Evolutionary conservation across 2,888 invertebrate genomes (phyloP).

Genomic region (Achlya flavicornis): DNA sequence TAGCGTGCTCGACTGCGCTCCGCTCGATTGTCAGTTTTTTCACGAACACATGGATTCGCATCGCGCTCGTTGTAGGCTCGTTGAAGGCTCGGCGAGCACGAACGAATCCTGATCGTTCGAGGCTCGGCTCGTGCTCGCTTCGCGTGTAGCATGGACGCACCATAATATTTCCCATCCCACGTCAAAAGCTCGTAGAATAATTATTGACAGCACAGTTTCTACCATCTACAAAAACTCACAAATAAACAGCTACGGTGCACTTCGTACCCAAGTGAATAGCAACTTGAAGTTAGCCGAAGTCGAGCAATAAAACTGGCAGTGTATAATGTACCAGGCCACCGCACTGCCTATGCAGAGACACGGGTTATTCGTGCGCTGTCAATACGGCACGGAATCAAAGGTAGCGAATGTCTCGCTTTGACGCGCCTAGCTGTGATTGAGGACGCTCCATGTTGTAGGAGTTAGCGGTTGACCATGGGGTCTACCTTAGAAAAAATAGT

Average conservation of each 20-base stretch:
- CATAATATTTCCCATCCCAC: constrained; percentile 2
- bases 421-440: constrained; percentile 13
- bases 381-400: constrained; percentile 31
- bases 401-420: constrained; percentile 23
- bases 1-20: no score
- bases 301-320: background rate
- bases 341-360: constrained; percentile 15
- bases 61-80: no score
- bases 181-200: background rate
- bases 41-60: no score
- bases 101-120: no score
- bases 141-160: no score
- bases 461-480: background rate
- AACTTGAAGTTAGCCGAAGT: background rate
- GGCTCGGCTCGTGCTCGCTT: no score
- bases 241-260: background rate
- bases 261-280: background rate
- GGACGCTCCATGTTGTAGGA: background rate
- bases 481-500: background rate
- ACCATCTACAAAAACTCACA: background rate
- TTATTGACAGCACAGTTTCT: constrained; percentile 2
- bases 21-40: no score
- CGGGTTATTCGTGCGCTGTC: constrained; percentile 13
- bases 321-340: constrained; percentile 11
- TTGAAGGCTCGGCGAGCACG: no score